Evolutionary conservation across 2,888 invertebrate genomes (phyloP), one percentile per base, ranked within the genome.

Genomic region (Drosophila flavopinicola): DNA sequence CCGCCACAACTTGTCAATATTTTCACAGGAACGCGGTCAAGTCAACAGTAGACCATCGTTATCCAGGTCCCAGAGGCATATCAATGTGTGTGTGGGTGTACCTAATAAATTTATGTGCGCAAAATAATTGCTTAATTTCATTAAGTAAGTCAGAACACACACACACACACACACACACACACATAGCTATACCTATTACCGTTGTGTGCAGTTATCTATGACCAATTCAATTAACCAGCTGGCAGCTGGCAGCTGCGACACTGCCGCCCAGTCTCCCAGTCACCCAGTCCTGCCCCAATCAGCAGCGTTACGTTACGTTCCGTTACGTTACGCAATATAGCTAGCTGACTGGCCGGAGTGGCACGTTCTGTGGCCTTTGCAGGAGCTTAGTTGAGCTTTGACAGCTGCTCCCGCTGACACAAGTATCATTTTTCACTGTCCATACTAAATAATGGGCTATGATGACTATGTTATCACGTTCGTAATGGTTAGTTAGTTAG

Each of bases 101-200:
- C 60, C 61, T 78, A 80, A 78, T 80, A 78, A 78, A 80, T 80
- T 75, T 77, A 75, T 85, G 74, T 82, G 75, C 44, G 60, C 71
- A 39, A 65, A 71, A 75, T 85, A 87, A 85, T 82, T 85, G 86
- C 77, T 85, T 75, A 73, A 86, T 80, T 86, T 82, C 75, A 87
- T 87, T 84, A 84, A 74, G 74, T 80, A 60, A 85, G 68, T 64
- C 80, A 51, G 33, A 56, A 38, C n/a, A 17, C n/a, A 20, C 1
- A 7, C n/a, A n/a, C 10, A n/a, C 6, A 3, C 13, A 25, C 6
- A 15, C n/a, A 7, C 11, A 39, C 24, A 11, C 1, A 20, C 11
- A 23, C 23, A 42, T 10, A 66, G 25, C 32, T 39, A 44, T 23
- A 53, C n/a, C n/a, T 38, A 61, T 61, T 56, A 60, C 61, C 66